Evolutionary conservation across 2,797 vertebrate species (phyloP), one percentile per base, ranked within the genome.

Genomic region (Onychomys leucogaster): DNA sequence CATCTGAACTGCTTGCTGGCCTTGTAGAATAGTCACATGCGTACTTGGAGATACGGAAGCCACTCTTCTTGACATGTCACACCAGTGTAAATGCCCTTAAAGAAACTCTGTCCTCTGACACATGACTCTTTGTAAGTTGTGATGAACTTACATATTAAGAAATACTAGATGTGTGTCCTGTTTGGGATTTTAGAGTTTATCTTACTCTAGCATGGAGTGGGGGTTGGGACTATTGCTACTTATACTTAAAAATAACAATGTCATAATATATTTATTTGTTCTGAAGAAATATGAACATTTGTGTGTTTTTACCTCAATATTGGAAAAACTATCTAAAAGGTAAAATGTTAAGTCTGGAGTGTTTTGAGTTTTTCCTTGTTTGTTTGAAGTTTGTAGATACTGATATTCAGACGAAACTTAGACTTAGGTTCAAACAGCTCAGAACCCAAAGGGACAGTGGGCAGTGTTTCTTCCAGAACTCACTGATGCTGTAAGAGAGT

Each of bases 61-160:
- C 46, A 89, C 17, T 29, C 73, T 41, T 84, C 37, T 63, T 7
- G 52, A 93, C n/a, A 94, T 43, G 21, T 13, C 41, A 69, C 27
- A 32, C 57, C 75, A 71, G 27, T 63, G 2, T 46, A 90, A 77
- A 95, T 57, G 29, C 71, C 87, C 75, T 92, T 73, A 85, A 93
- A 81, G 59, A 92, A 46, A 75, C 43, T 78, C 49, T 95, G 43
- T 91, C 88, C 73, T 43, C 57, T 4, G 6, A 37, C 61, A 91
- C 67, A 5, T 83, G 82, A 5, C 11, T 46, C 46, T 87, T 92
- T 84, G 85, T 92, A 81, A 84, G 63, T 73, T 83, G 37, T 82
- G 65, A 85, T 81, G 65, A 94, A 94, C 46, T 76, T 95, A 34
- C 87, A 16, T 59, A 90, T 92, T 91, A 89, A 69, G 94, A 93